These are phyloP conservation scores for Ectropis crepuscularia DNA, from an alignment of 2,888 invertebrate genomes.

Conservation along the genomic window DNA sequence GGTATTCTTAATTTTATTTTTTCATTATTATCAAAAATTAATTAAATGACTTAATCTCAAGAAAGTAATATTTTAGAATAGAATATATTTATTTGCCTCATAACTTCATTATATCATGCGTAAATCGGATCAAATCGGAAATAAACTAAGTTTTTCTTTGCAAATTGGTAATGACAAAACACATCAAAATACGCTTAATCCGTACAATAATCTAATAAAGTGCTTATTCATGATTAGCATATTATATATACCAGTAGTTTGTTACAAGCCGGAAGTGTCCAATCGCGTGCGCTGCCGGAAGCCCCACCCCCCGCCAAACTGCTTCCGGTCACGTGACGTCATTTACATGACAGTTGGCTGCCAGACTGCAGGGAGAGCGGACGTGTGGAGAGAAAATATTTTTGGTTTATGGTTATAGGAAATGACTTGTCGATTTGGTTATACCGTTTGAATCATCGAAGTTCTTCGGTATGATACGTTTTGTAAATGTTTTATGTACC, in stretches of 20 bases:
- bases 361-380: constrained; percentile 61
- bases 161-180: constrained; percentile 43
- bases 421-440: constrained; percentile 57
- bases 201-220: constrained; percentile 76
- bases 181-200: constrained; percentile 56
- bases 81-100: too few species aligned
- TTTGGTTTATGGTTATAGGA: constrained; percentile 68
- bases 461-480: background rate
- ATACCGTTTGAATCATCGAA: constrained; percentile 3
- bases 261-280: constrained; percentile 81
- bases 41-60: too few species aligned
- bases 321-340: constrained; percentile 84
- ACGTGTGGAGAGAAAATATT: constrained; percentile 57
- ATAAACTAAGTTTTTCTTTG: too few species aligned
- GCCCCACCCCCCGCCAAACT: constrained; percentile 75
- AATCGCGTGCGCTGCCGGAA: constrained; percentile 81
- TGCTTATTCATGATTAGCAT: constrained; percentile 82
- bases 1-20: too few species aligned
- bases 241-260: constrained; percentile 76
- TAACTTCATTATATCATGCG: too few species aligned
- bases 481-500: background rate
- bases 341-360: constrained; percentile 80
- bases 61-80: too few species aligned
- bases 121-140: too few species aligned
- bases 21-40: too few species aligned